phyloP scores from a whole-genome alignment of 2,888 invertebrate genomes.

The Arge pagana region DNA sequence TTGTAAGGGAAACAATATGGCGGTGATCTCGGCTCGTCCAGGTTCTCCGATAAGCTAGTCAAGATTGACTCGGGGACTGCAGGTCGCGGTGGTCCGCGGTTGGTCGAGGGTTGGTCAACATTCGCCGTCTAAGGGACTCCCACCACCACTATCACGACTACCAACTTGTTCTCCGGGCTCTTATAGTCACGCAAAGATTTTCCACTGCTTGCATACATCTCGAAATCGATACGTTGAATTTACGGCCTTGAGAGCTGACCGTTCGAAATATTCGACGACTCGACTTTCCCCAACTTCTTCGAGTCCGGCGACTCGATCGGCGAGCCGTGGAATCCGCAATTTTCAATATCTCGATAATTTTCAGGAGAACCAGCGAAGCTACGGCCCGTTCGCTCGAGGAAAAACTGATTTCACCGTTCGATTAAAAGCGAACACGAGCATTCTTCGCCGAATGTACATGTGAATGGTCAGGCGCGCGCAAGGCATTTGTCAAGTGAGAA shows the following conservation, averaged over 20 bases:
- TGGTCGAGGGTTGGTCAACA: slow-evolving; percentile 43
- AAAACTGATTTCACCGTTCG: no score
- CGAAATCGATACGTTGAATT: slow-evolving; percentile 44
- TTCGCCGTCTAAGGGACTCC: slow-evolving; percentile 29
- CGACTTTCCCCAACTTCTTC: no score
- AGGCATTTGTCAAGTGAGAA: no score
- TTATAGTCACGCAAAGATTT: slow-evolving; percentile 53
- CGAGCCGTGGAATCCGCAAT: no score
- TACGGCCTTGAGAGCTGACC: slow-evolving; percentile 33
- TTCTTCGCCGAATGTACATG: no score
- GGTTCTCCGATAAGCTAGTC: slow-evolving; percentile 8
- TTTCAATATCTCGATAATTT: no score
- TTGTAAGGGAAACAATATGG: slow-evolving; percentile 16
- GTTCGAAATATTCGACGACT: no score
- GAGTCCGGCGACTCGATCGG: background rate
- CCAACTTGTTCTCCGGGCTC: slow-evolving; percentile 30
- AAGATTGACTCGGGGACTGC: slow-evolving; percentile 44
- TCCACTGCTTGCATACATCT: slow-evolving; percentile 34
- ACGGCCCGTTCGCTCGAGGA: no score
- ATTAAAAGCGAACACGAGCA: no score
- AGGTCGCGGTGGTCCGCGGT: slow-evolving; percentile 48
- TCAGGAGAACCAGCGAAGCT: no score
- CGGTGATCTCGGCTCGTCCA: slow-evolving; percentile 5
- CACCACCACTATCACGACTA: no score
- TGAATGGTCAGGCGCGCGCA: no score